Conservation (phyloP, 2,113 vertebrate genomes). For the Odontophorus gujanensis region DNA sequence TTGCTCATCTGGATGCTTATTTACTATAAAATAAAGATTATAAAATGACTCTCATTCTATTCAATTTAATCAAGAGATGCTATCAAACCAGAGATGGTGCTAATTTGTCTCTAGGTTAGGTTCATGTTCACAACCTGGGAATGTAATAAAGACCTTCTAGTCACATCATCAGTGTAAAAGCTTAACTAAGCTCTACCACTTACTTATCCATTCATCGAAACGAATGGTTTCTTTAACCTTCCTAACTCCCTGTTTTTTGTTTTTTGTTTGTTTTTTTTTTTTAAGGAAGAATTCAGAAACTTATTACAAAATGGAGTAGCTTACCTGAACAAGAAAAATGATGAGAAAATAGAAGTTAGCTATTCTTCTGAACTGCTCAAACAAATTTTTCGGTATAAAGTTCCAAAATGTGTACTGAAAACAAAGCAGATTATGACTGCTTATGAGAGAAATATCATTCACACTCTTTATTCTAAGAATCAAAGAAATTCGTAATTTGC, state of each 20-base stretch:
- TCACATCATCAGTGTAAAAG: background rate
- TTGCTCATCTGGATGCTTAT: background rate
- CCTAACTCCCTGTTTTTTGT: background rate
- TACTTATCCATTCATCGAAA: background rate
- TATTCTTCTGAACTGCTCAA: constrained; percentile 98
- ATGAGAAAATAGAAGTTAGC: constrained; percentile 99
- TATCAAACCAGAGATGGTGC: background rate
- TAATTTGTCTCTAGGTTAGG: background rate
- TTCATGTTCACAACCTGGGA: background rate
- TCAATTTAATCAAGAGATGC: background rate
- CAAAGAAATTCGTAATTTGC: background rate
- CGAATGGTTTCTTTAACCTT: background rate
- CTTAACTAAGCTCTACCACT: background rate
- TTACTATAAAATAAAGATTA: background rate
- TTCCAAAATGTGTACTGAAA: constrained; percentile 97
- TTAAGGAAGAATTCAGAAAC: background rate
- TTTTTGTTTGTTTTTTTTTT: background rate
- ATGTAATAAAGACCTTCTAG: background rate
- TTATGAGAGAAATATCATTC: background rate
- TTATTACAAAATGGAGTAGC: background rate
- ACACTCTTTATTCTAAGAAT: background rate
- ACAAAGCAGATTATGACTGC: background rate
- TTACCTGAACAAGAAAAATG: constrained; percentile 99
- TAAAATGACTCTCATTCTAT: background rate
- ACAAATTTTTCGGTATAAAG: constrained; percentile 97